Evolutionary conservation across 2,888 invertebrate species (phyloP).

Genomic region (Thereva unica): DNA sequence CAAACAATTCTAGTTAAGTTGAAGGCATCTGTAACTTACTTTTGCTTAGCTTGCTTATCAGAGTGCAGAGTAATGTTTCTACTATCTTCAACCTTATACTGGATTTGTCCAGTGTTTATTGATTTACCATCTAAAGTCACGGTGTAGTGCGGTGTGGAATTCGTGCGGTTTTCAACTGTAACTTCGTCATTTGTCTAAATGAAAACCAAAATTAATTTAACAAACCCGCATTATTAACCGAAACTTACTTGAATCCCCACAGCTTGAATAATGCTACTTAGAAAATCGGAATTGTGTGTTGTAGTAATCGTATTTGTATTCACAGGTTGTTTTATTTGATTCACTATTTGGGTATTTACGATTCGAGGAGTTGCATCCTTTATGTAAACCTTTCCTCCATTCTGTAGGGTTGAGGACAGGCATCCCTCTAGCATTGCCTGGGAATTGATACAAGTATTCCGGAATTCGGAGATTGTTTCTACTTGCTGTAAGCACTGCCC

Average conservation of each 20-base stretch:
- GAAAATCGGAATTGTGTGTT: constrained; percentile 49
- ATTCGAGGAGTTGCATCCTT: constrained; percentile 57
- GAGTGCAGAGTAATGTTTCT: constrained; percentile 46
- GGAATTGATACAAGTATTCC: constrained; percentile 67
- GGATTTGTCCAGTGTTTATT: constrained; percentile 49
- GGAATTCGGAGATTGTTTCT: constrained; percentile 66
- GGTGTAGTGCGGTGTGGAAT: constrained; percentile 55
- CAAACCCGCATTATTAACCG: neutral
- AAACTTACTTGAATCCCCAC: constrained; percentile 54
- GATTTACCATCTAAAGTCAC: constrained; percentile 53
- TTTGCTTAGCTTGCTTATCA: constrained; percentile 54
- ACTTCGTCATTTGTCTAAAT: constrained; percentile 42
- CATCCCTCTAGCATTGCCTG: constrained; percentile 71
- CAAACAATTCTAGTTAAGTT: neutral
- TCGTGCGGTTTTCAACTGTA: constrained; percentile 41
- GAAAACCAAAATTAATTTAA: constrained; percentile 1
- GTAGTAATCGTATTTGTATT: constrained; percentile 19
- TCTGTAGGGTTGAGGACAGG: constrained; percentile 66
- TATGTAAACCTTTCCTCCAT: constrained; percentile 68
- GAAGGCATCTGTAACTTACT: constrained; percentile 45
- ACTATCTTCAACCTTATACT: constrained; percentile 49
- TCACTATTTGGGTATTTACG: constrained; percentile 43
- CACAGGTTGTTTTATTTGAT: constrained; percentile 17
- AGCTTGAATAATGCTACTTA: constrained; percentile 56
- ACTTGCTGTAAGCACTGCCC: constrained; percentile 66